Evolutionary conservation across 2,113 vertebrate species (phyloP), one percentile per base, ranked within the genome.

Genomic region (Hippocampus abdominalis): DNA sequence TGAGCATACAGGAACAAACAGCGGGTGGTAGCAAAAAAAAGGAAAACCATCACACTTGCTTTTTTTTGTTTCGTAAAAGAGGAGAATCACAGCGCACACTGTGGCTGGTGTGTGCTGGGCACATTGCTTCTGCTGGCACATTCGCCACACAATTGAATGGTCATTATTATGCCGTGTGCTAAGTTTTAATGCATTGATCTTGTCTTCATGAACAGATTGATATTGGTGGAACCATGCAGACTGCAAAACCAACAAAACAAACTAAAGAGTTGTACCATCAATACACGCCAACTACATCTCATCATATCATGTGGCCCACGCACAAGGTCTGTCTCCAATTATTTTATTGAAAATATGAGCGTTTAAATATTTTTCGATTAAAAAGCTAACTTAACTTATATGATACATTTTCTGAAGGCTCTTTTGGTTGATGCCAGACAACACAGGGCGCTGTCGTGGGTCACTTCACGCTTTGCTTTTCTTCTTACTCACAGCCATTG

Each of bases 181-280:
- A 0, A 0, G 25, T 68, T 64, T 39, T 25, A 25, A 32, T 27
- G 48, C 16, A 42, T 15, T 54, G 68, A 64, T 54, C 74, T 71
- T 72, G 16, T 75, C 23, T 76, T 71, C n/a, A 32, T 51, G 29
- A 72, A 76, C 66, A 73, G 63, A 25, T 40, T 77, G 54, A 8
- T 51, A 16, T 70, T 74, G 69, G 25, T 69, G 69, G 46, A 86
- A 70, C 16, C 40, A 64, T 46, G 27, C 69, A 70, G 61, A 71
- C 68, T 48, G 20, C 36, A 42, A 68, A 66, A 54, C 66, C 21
- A 73, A 82, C 73, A 86, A 89, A 87, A 86, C 81, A 81, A 88
- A 85, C 83, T 85, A 81, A 90, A 87, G 81, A 90, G 83, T 77
- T 75, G 18, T 25, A 32, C 81, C 77, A 71, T 78, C 64, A 15